phyloP scores from a whole-genome alignment of 1,140 invertebrate species.

The Zaprionus lachaisei region DNA sequence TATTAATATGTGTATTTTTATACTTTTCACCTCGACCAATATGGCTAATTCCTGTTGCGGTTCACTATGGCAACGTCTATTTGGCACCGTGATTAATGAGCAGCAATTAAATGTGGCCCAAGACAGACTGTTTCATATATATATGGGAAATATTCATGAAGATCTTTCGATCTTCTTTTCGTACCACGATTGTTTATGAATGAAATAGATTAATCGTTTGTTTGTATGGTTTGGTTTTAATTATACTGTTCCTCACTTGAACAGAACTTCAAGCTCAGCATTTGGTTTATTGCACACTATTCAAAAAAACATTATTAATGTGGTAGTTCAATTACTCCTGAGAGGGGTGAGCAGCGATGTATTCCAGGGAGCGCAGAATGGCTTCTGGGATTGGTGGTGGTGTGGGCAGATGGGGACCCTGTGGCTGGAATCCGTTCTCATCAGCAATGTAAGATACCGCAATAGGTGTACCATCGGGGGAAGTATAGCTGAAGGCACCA shows the following conservation, averaged over 20 bases:
- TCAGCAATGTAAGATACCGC: conserved; percentile 85
- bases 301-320: not conserved
- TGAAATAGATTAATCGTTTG: not conserved
- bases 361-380: conserved; percentile 84
- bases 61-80: conserved; percentile 17
- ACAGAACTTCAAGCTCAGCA: conserved; percentile 14
- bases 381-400: conserved; percentile 83
- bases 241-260: conserved; percentile 17
- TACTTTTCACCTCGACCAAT: conserved; percentile 39
- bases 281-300: conserved; percentile 41
- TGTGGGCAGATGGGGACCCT: conserved; percentile 85
- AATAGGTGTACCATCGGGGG: conserved; percentile 70
- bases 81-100: conserved; percentile 40
- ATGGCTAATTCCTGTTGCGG: conserved; percentile 45
- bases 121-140: conserved; percentile 3
- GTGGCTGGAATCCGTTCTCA: conserved; percentile 85
- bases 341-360: conserved; percentile 83
- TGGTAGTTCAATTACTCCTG: not conserved
- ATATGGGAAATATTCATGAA: not conserved
- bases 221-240: conserved; percentile 5
- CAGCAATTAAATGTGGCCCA: conserved; percentile 28
- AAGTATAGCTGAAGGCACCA: conserved; percentile 43
- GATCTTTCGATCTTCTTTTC: not conserved
- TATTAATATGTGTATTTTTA: conserved; percentile 30
- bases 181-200: not conserved